A percentile compares a stretch with the other conserved stretches of the same genome.
phyloP scores from a whole-genome alignment of 2,888 invertebrate genomes.

The Sesia bembeciformis region DNA sequence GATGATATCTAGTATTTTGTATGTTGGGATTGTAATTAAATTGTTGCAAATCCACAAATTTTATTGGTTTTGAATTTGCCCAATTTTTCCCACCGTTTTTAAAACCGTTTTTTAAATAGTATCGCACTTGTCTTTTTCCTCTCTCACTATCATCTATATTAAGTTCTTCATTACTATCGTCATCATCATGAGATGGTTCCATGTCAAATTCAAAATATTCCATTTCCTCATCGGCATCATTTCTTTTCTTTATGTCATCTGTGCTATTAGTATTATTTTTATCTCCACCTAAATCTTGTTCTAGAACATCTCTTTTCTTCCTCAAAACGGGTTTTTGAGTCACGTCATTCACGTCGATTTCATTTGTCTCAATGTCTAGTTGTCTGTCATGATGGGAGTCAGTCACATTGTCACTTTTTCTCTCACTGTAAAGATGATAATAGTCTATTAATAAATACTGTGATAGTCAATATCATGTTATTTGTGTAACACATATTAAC shows the following conservation, averaged over 20 bases:
- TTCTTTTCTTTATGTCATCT: neutral
- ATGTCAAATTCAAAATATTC: slow-evolving; percentile 43
- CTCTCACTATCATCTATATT: slow-evolving; percentile 48
- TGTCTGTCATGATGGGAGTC: slow-evolving; percentile 57
- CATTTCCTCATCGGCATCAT: slow-evolving; percentile 28
- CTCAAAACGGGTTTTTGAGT: slow-evolving; percentile 32
- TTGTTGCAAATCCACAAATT: slow-evolving; percentile 38
- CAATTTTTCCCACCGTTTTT: slow-evolving; percentile 43
- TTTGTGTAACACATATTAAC: neutral
- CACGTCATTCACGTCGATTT: slow-evolving; percentile 34
- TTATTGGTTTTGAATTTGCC: slow-evolving; percentile 39
- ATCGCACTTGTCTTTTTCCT: slow-evolving; percentile 63
- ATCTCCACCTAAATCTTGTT: slow-evolving; percentile 18
- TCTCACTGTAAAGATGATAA: slow-evolving; percentile 58
- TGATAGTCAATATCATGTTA: slow-evolving; percentile 9
- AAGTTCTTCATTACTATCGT: slow-evolving; percentile 20
- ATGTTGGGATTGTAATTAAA: slow-evolving; percentile 33
- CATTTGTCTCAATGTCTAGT: slow-evolving; percentile 53
- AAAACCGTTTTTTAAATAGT: slow-evolving; percentile 48
- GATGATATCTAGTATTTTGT: slow-evolving; percentile 37
- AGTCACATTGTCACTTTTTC: slow-evolving; percentile 47
- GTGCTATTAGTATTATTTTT: slow-evolving; percentile 14
- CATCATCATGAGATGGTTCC: slow-evolving; percentile 17
- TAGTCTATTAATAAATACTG: slow-evolving; percentile 27
- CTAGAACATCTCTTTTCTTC: slow-evolving; percentile 41